These are phyloP conservation scores for Myrmecophaga tridactyla DNA, from an alignment of 2,113 vertebrate species.

Conservation along the genomic window DNA sequence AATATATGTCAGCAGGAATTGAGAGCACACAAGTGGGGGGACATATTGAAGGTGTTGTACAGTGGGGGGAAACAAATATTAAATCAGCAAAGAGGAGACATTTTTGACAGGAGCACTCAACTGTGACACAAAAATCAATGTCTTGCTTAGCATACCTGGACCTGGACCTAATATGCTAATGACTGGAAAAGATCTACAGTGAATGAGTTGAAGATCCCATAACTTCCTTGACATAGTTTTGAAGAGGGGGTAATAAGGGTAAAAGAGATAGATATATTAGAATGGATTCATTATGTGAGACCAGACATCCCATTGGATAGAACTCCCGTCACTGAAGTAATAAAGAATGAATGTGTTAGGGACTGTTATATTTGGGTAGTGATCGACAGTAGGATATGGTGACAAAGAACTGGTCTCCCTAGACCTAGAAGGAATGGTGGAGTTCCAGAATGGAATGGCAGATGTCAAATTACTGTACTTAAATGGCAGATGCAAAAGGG, in stretches of 20 bases:
- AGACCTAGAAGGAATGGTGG: no score
- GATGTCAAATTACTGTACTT: neutral
- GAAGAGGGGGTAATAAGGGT: neutral
- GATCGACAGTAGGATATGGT: neutral
- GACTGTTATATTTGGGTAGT: accelerated
- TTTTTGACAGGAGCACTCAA: neutral
- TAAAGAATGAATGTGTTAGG: neutral
- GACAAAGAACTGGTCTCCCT: no score
- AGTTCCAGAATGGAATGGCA: neutral
- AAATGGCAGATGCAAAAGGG: neutral
- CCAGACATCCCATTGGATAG: neutral
- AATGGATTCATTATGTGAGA: neutral
- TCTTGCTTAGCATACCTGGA: neutral
- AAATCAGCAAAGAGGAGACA: neutral
- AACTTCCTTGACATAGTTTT: neutral
- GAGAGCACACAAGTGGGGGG: accelerated
- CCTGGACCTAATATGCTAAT: neutral
- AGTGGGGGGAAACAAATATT: neutral
- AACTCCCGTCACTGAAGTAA: neutral
- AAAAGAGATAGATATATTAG: neutral
- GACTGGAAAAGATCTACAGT: neutral
- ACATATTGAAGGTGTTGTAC: no score
- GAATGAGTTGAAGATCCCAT: neutral
- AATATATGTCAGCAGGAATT: neutral
- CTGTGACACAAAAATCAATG: neutral